Base-by-base conservation (phyloP, 2,888 invertebrate species). In the Coenonympha glycerion region DNA sequence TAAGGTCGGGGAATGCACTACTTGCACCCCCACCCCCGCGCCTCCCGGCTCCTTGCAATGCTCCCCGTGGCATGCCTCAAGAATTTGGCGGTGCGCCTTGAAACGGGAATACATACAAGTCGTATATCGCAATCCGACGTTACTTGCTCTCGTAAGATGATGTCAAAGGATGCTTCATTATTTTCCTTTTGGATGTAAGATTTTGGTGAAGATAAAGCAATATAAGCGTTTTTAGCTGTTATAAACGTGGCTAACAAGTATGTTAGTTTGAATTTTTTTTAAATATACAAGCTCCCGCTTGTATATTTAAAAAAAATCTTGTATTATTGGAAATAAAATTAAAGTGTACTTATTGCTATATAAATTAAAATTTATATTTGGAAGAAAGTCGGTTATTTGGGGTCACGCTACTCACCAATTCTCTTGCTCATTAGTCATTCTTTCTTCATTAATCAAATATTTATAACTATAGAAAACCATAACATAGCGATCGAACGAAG, bases 41-140 rank as follows among this genome's bases (percentile, higher is more conserved):
- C 61, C 55, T 58, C 41, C 59, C 55, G 47, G 46, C 52, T 42
- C 33, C 59, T 68, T 45, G 37, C 59, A 67, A 66, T 49, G 50
- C 68, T 63, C 71, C 73, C 71, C 73, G 78, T 71, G 81, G 82
- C 69, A 69, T 65, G 72, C 78, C 82, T 66, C 73, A 63, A 77
- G 82, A 84, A 83, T 85, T 83, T 75, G 80, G 79, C 78, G 81
- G 81, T 75, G 72, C 73, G 77, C 76, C 79, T 77, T 79, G 76
- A 78, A 75, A 44, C 47, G 19, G 44, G 53, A 51, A 55, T 53
- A 40, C 47, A 47, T 53, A 55, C 52, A 47, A 54, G 49, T 46
- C 53, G 28, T 13, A 52, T 46, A 28, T 44, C 51, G 41, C 49
- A 34, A 47, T 24, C 34, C 45, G 16, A 34, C 22, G 22, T 33